Evolutionary conservation across 35 echinoderm and acorn worm genomes (phyloP), one percentile per base, ranked within the genome.

Genomic region (Ophioderma brevispina): DNA sequence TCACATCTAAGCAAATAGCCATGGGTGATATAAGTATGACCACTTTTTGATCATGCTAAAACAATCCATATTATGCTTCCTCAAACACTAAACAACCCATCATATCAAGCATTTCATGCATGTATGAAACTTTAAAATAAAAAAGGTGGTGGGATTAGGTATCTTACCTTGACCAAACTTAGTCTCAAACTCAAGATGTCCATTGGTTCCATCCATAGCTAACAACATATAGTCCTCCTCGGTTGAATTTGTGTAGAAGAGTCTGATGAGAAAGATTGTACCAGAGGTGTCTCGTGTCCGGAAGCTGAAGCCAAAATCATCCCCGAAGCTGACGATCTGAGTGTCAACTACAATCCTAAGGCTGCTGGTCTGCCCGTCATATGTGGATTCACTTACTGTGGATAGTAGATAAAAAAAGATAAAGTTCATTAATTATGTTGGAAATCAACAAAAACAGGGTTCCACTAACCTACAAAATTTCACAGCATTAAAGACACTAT

Each of bases 311-410:
- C 90, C 84, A 85, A 93, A 99, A 36, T 90, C 37, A 84, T 94
- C 92, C 1, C 97, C 97, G 56, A 95, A 99, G 35, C 90, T 76
- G 76, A 99, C 77, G 18, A 90, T 63, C 0, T 87, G 31, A 17
- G 86, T 94, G 70, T 99, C 93, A 0, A 99, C 32, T 4, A 99
- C 81, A 1, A 99, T 40, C 35, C 91, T 59, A 0, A 86, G 59
- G 55, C 82, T 90, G 42, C 97, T 99, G 40, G 89, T 75, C 19
- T 70, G 39, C 14, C 97, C 97, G 38, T 92, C 85, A 77, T 90
- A 99, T 42, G 93, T 99, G 0, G 87, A 92, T n/a, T 90, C 79
- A 70, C 52, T 85, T 59, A 89, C 97, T 97, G 88, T 39, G 39
- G 77, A 46, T 46, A 46, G 41, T 4, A 8, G 17, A 46, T 8